Conservation (phyloP, 1,140 invertebrate species). For the Cepaea nemoralis region DNA sequence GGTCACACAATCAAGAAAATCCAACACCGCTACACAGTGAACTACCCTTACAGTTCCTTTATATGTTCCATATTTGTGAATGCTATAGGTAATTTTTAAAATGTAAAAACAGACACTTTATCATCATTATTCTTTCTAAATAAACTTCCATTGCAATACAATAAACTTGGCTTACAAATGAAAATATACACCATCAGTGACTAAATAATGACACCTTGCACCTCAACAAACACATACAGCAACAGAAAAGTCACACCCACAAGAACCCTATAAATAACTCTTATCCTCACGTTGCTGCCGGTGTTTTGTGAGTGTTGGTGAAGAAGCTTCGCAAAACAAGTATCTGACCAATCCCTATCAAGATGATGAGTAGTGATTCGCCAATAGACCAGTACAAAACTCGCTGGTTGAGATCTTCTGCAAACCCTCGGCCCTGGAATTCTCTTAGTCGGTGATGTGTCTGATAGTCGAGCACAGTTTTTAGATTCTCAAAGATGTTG, state of each 20-base stretch:
- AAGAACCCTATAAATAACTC: neutral
- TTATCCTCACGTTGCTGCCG: slow-evolving; percentile 42
- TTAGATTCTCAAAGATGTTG: slow-evolving; percentile 90
- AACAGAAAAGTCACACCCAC: neutral
- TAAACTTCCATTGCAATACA: no score
- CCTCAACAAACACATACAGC: neutral
- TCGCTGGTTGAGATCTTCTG: slow-evolving; percentile 94
- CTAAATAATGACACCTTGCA: no score
- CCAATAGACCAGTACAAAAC: slow-evolving; percentile 93
- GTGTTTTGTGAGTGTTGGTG: slow-evolving; percentile 51
- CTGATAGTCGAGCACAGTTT: slow-evolving; percentile 92
- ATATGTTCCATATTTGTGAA: no score
- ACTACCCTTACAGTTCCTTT: no score
- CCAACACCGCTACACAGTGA: no score
- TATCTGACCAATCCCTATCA: slow-evolving; percentile 90
- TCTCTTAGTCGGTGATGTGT: slow-evolving; percentile 96
- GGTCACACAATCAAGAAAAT: no score
- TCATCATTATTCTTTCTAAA: no score
- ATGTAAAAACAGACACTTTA: no score
- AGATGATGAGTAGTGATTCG: slow-evolving; percentile 88
- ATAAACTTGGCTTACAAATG: no score
- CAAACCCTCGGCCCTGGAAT: slow-evolving; percentile 89
- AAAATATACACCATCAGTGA: no score
- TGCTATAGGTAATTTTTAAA: no score
- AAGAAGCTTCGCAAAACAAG: slow-evolving; percentile 78